Percentiles rank a stretch among this genome's conserved stretches.
Conservation (phyloP, 2,888 invertebrate species). For the Xanthia togata region DNA sequence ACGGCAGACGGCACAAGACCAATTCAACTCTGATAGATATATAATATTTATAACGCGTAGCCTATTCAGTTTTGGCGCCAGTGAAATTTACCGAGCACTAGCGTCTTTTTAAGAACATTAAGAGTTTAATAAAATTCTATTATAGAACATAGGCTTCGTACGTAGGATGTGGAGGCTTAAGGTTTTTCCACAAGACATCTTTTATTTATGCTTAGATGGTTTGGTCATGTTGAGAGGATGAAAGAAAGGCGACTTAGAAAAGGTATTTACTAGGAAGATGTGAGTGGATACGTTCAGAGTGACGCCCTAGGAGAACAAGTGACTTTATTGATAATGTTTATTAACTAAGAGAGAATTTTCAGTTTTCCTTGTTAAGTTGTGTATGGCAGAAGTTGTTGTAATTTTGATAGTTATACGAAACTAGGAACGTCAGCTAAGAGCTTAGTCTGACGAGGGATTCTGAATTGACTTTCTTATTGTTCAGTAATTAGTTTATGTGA, state of each 20-base stretch:
- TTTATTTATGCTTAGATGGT: not conserved
- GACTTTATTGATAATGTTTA: too few relatives aligned
- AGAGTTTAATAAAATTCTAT: slow-evolving; percentile 25
- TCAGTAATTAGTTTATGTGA: not conserved
- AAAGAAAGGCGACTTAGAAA: too few relatives aligned
- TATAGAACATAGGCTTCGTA: not conserved
- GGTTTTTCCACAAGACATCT: not conserved
- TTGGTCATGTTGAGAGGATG: too few relatives aligned
- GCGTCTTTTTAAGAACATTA: slow-evolving; percentile 7
- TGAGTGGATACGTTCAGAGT: too few relatives aligned
- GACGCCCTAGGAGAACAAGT: too few relatives aligned
- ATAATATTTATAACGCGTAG: slow-evolving; percentile 19
- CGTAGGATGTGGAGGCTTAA: not conserved
- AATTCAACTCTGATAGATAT: slow-evolving; percentile 13
- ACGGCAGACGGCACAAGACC: slow-evolving; percentile 5
- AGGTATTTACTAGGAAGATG: too few relatives aligned
- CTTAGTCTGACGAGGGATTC: not conserved
- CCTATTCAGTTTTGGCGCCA: slow-evolving; percentile 10
- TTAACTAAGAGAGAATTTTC: slow-evolving; percentile 11
- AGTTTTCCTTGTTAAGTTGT: slow-evolving; percentile 1
- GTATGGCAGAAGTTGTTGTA: slow-evolving; percentile 4
- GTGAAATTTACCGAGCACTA: slow-evolving; percentile 12
- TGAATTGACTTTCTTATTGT: not conserved
- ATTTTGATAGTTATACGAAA: slow-evolving; percentile 10
- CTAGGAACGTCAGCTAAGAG: not conserved